These are phyloP conservation scores for Chaunax sp. DNA, from an alignment of 2,797 vertebrate genomes.

Conservation along the genomic window DNA sequence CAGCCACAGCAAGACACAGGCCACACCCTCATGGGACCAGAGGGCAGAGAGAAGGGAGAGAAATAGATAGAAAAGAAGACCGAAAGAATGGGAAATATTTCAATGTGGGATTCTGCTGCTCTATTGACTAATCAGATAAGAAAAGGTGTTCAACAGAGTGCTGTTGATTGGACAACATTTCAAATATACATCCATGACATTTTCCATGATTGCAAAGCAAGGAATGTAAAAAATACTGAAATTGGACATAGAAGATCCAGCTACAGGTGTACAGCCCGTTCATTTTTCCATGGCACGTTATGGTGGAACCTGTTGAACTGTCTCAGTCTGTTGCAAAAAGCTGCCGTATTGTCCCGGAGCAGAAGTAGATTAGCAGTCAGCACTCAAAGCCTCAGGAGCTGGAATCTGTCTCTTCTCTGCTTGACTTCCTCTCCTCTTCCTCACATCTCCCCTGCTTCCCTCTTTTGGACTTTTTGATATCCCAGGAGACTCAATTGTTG, in stretches of 20 bases:
- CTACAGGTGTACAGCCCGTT: slow-evolving; percentile 47
- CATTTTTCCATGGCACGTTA: slow-evolving; percentile 26
- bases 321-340: slow-evolving; percentile 26
- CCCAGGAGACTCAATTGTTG: slow-evolving; percentile 50
- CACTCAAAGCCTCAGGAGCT: slow-evolving; percentile 38
- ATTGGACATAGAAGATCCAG: slow-evolving; percentile 15
- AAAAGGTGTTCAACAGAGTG: slow-evolving; percentile 55
- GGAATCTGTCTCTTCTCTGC: slow-evolving; percentile 56
- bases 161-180: slow-evolving; percentile 34
- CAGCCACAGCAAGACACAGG: slow-evolving; percentile 78
- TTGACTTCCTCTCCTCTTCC: slow-evolving; percentile 64
- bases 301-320: slow-evolving; percentile 32
- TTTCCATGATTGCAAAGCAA: slow-evolving; percentile 27
- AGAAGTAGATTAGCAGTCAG: slow-evolving; percentile 39
- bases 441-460: slow-evolving; percentile 24
- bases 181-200: slow-evolving; percentile 48
- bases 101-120: slow-evolving; percentile 25
- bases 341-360: slow-evolving; percentile 29
- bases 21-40: slow-evolving; percentile 64
- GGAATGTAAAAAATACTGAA: slow-evolving; percentile 35
- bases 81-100: neutral
- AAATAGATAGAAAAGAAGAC: slow-evolving; percentile 6
- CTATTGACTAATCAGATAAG: slow-evolving; percentile 53
- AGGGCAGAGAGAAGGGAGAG: slow-evolving; percentile 38
- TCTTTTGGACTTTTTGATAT: slow-evolving; percentile 39